Evolutionary conservation across 92 coral and sea anemone species (phyloP).

Genomic region (Bergia puertoricense): DNA sequence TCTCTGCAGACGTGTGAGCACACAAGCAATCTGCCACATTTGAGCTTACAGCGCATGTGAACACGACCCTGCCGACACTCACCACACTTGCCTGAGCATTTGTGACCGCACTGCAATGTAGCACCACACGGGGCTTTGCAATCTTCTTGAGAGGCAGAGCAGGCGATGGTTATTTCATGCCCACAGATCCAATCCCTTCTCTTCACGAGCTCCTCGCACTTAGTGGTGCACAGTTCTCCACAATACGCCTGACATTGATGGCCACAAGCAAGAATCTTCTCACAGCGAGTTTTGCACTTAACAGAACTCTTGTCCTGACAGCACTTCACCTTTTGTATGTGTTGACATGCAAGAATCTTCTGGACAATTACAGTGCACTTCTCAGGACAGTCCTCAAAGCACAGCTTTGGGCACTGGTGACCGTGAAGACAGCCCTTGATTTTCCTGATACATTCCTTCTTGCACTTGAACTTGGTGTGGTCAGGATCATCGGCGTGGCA

Average conservation of each 20-base stretch:
- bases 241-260: slow-evolving; percentile 83
- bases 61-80: slow-evolving; percentile 89
- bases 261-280: slow-evolving; percentile 64
- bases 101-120: slow-evolving; percentile 73
- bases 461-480: slow-evolving; percentile 55
- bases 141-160: slow-evolving; percentile 76
- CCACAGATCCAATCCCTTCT: slow-evolving; percentile 84
- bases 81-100: slow-evolving; percentile 82
- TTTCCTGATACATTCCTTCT: slow-evolving; percentile 59
- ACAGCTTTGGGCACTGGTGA: slow-evolving; percentile 69
- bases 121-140: slow-evolving; percentile 69
- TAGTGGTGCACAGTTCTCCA: slow-evolving; percentile 60
- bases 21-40: slow-evolving; percentile 67
- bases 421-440: slow-evolving; percentile 50
- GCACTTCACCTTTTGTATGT: slow-evolving; percentile 51
- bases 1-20: slow-evolving; percentile 78
- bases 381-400: slow-evolving; percentile 62
- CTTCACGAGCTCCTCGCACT: slow-evolving; percentile 78
- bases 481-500: slow-evolving; percentile 76
- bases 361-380: slow-evolving; percentile 53
- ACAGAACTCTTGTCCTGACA: slow-evolving; percentile 20
- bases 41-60: slow-evolving; percentile 63
- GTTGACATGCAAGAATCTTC: slow-evolving; percentile 68
- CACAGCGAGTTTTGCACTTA: slow-evolving; percentile 66
- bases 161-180: slow-evolving; percentile 73